Conservation (phyloP, 35 echinoderm and acorn worm genomes). For the Apostichopus parvimensis region DNA sequence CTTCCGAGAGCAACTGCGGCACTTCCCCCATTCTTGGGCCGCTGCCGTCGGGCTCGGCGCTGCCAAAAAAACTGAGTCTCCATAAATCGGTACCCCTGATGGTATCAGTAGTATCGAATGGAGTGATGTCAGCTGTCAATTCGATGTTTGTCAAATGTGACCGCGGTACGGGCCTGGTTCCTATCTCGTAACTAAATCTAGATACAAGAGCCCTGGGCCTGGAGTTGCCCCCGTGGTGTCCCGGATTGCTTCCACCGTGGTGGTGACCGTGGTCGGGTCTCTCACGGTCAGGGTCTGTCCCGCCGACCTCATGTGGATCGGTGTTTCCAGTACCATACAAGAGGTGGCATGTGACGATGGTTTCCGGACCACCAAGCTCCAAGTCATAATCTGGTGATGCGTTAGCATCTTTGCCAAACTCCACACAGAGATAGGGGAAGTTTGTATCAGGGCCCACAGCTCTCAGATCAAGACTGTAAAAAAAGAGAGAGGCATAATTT, state of each 20-base stretch:
- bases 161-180: background rate
- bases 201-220: constrained; percentile 24
- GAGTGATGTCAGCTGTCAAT: background rate
- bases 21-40: constrained; percentile 51
- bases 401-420: constrained; percentile 9
- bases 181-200: background rate
- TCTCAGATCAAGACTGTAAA: constrained; percentile 40
- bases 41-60: constrained; percentile 47
- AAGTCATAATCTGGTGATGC: constrained; percentile 13
- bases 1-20: constrained; percentile 39
- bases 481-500: background rate
- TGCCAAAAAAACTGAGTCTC: constrained; percentile 64
- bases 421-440: constrained; percentile 25
- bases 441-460: constrained; percentile 3
- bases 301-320: background rate
- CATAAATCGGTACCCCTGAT: constrained; percentile 50
- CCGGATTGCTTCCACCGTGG: background rate
- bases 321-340: background rate
- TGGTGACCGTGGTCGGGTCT: background rate
- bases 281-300: background rate
- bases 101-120: background rate
- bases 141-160: background rate
- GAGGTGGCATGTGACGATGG: background rate
- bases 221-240: background rate
- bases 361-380: background rate